Base-by-base conservation (phyloP, 2,113 vertebrate species). In the Anthoscopus minutus region DNA sequence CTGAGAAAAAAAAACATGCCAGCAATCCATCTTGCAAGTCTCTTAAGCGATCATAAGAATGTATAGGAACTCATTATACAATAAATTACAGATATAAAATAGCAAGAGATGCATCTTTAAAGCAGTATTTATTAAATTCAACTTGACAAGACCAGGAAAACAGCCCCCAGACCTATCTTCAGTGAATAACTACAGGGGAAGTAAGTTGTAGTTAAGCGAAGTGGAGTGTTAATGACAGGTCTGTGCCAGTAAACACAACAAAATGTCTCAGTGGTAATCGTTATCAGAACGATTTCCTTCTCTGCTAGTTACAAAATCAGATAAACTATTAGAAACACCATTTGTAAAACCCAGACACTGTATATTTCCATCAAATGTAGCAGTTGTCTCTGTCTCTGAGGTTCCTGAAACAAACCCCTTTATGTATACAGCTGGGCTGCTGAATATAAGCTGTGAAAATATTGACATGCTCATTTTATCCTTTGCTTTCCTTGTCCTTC, bases 71-170 rank as follows among this genome's bases (percentile, higher is more conserved):
- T 93, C 56, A 57, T 72, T 94, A 56, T 77, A 48, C 86, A 45
- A 83, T 88, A 94, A 94, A 81, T 96, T 95, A 76, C 44, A 85
- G 96, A 89, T 84, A 94, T 70, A 95, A 97, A 97, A 69, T 93
- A 96, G 92, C 91, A 96, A 86, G 93, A 96, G 89, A 83, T 66
- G 44, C 45, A 88, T 96, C 88, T 93, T 87, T 90, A 73, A 96
- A 83, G 70, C 54, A 92, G 51, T 19, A 16, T 45, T 44, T 58
- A 18, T 93, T 95, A 86, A 95, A 96, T 94, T 94, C 35, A 72
- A 88, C 53, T 89, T 93, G 74, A 92, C 82, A 88, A 81, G 66
- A 73, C 72, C 83, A 79, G 67, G 70, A 47, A 73, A 94, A 93
- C 74, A 95, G 77, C 57, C 86, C 57, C 73, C 86, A 93, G 81